These are phyloP conservation scores for Octopus bimaculoides DNA, from an alignment of 1,140 invertebrate genomes.

Conservation along the genomic window DNA sequence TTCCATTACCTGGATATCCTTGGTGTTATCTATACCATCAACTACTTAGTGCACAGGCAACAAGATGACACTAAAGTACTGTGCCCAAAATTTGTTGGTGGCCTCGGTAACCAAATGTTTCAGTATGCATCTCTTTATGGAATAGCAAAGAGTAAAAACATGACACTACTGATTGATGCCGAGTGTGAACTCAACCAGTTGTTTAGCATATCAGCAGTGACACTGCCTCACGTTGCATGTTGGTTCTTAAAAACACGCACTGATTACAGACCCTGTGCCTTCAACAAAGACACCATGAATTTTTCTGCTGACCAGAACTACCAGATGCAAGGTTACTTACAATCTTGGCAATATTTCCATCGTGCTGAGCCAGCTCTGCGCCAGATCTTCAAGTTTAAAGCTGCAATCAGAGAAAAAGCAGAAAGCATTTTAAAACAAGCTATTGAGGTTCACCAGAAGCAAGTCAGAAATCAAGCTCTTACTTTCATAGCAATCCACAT, in stretches of 20 bases:
- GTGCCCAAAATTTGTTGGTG: conserved; percentile 25
- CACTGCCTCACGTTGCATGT: not conserved
- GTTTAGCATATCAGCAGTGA: not conserved
- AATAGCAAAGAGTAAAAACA: conserved; percentile 21
- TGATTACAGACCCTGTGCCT: conserved; percentile 21
- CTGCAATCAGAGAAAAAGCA: conserved; percentile 13
- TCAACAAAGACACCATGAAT: conserved; percentile 17
- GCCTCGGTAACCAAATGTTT: conserved; percentile 32
- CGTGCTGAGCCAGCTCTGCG: conserved; percentile 17
- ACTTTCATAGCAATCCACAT: conserved; percentile 29
- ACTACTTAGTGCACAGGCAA: not conserved
- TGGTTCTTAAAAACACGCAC: not conserved
- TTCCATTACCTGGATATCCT: not conserved
- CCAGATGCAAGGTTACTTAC: conserved; percentile 21
- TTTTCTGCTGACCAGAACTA: conserved; percentile 15
- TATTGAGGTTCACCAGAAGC: conserved; percentile 12
- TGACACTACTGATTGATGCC: conserved; percentile 4
- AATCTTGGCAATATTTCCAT: conserved; percentile 33
- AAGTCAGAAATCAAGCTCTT: not conserved
- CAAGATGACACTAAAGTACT: conserved; percentile 11
- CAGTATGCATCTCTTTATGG: conserved; percentile 27
- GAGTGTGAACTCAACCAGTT: not conserved
- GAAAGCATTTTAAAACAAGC: conserved; percentile 13
- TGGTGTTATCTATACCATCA: not conserved
- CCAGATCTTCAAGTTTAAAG: conserved; percentile 23